Evolutionary conservation across 1,140 invertebrate genomes (phyloP).

Genomic region (Drosophila jambulina): DNA sequence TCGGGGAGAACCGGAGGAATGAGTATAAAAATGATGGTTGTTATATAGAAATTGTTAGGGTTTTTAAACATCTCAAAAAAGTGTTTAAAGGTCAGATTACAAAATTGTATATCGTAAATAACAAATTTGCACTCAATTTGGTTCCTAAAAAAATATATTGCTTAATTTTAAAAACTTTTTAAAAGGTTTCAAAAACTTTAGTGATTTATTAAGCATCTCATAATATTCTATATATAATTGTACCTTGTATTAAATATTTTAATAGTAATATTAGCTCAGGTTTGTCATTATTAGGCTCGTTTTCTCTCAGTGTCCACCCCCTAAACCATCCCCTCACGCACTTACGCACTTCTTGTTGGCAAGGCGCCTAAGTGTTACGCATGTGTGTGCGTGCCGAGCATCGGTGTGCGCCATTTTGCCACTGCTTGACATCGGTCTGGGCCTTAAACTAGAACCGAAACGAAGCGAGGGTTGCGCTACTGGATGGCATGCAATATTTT

Average conservation of each 20-base stretch:
- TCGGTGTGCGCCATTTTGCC: constrained; percentile 59
- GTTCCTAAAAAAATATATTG: no score
- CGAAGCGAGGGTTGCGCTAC: constrained; percentile 36
- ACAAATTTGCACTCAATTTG: no score
- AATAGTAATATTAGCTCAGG: not conserved
- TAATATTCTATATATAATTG: no score
- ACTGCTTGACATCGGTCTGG: constrained; percentile 41
- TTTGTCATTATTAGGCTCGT: not conserved
- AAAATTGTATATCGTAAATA: no score
- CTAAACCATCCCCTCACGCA: constrained; percentile 25
- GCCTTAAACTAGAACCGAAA: constrained; percentile 17
- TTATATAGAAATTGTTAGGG: not conserved
- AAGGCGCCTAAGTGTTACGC: constrained; percentile 71
- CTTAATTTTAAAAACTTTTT: no score
- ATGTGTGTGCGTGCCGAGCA: constrained; percentile 44
- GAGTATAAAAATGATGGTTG: not conserved
- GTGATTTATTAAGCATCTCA: no score
- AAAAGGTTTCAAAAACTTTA: no score
- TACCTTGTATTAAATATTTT: not conserved
- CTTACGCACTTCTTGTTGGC: constrained; percentile 51
- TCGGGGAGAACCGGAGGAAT: no score
- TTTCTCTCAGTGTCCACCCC: constrained; percentile 5
- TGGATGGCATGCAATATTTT: constrained; percentile 71
- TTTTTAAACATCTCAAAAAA: not conserved
- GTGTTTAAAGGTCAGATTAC: no score